A percentile compares a stretch with the other conserved stretches of the same genome.
These are phyloP conservation scores for Onthophagus taurus DNA, from an alignment of 1,140 invertebrate genomes.

Conservation along the genomic window DNA sequence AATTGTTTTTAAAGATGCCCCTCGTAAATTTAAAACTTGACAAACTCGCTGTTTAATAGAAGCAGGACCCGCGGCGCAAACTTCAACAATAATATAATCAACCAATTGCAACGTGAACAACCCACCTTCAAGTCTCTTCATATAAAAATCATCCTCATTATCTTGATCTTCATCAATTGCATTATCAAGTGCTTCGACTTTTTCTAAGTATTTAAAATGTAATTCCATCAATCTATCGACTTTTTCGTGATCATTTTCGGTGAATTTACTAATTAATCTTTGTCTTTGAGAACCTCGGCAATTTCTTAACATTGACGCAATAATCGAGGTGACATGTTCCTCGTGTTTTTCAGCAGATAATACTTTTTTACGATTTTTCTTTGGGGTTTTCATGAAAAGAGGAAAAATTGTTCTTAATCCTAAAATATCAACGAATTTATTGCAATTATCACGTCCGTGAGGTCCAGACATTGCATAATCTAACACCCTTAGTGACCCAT, in stretches of 20 bases:
- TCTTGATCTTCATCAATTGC: constrained; percentile 41
- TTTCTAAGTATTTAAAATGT: constrained; percentile 95
- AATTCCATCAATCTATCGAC: constrained; percentile 92
- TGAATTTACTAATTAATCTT: constrained; percentile 89
- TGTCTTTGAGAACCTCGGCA: constrained; percentile 84
- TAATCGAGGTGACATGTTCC: constrained; percentile 92
- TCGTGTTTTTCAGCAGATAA: constrained; percentile 81
- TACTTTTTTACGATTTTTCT: constrained; percentile 73
- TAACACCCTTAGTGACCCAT: constrained; percentile 93
- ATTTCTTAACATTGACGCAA: constrained; percentile 87
- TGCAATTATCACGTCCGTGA: constrained; percentile 91
- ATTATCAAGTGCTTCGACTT: constrained; percentile 80
- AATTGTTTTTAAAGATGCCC: constrained; percentile 90
- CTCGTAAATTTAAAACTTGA: constrained; percentile 79
- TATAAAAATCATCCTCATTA: constrained; percentile 76
- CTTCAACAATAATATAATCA: constrained; percentile 91
- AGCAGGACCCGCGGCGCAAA: constrained; percentile 65
- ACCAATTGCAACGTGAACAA: constrained; percentile 93
- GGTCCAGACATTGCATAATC: constrained; percentile 90
- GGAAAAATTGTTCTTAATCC: constrained; percentile 95
- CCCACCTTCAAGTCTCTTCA: constrained; percentile 82
- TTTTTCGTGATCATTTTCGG: constrained; percentile 98
- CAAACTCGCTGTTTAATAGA: constrained; percentile 81
- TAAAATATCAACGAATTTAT: constrained; percentile 97
- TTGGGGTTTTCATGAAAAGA: constrained; percentile 97